A percentile compares a stretch with the other conserved stretches of the same genome.
phyloP scores from a whole-genome alignment of 2,888 invertebrate genomes.

The Conistra vaccinii region DNA sequence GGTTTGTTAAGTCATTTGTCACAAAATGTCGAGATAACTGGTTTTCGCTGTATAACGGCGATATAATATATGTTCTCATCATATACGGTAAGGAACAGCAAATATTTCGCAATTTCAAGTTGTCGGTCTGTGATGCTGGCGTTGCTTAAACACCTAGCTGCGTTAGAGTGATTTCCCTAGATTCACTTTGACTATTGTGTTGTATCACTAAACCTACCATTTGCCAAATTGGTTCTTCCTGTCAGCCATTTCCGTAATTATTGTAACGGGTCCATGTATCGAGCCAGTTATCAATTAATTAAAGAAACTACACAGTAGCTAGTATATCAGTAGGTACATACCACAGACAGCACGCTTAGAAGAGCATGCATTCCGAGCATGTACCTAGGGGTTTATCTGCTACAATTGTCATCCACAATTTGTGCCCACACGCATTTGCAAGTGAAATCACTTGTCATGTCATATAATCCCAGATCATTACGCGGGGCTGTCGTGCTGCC shows the following conservation, averaged over 20 bases:
- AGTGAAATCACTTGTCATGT: slow-evolving; percentile 67
- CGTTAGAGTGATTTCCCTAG: neutral
- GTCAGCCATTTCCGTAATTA: neutral
- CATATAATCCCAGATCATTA: slow-evolving; percentile 68
- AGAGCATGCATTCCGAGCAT: slow-evolving; percentile 2
- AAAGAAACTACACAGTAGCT: neutral
- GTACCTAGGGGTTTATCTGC: slow-evolving; percentile 19
- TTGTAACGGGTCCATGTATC: neutral
- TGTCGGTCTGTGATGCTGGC: neutral
- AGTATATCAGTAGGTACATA: no score
- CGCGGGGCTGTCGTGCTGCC: slow-evolving; percentile 59
- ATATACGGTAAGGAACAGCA: no score
- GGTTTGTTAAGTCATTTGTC: no score
- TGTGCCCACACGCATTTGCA: slow-evolving; percentile 52
- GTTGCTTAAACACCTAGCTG: neutral
- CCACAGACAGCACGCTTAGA: neutral
- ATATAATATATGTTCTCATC: no score
- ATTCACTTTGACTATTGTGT: no score
- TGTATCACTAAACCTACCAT: neutral
- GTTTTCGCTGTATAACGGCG: no score
- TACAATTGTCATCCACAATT: slow-evolving; percentile 41
- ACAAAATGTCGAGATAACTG: no score
- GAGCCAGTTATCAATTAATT: neutral
- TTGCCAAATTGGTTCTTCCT: neutral
- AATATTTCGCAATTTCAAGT: no score